Evolutionary conservation across 1,140 invertebrate genomes (phyloP), one percentile per base, ranked within the genome.

Genomic region (Andrena cerasifolii): DNA sequence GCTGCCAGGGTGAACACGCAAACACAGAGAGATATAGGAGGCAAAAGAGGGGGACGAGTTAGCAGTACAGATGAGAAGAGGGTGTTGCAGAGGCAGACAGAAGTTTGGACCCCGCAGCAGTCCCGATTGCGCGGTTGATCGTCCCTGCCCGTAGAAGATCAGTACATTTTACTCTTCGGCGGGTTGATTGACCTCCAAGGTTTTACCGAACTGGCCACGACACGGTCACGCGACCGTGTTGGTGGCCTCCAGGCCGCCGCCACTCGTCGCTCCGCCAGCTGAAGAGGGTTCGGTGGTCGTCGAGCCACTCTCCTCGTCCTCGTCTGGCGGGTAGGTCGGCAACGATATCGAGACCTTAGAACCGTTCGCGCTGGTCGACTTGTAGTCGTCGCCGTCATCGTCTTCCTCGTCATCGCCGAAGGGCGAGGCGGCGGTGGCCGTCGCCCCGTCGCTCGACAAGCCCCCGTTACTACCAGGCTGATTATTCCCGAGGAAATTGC

Each of bases 251-350:
- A 54, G 33, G 12, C 3, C 1, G n/a, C 8, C 18, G 31, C 18
- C 36, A n/a, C 5, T 18, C 26, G 21, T 45, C 24, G 43, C n/a
- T n/a, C n/a, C 33, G 6, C 21, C n/a, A 10, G 12, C 26, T 47
- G 31, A 8, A 1, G 54, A 56, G 14, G 68, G 4, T 21, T 36
- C 40, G 18, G 45, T 66, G 24, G 51, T 65, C n/a, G 73, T 75
- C 24, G 54, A 33, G 28, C n/a, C 26, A 3, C 12, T 21, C 1
- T 91, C 89, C 53, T 90, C 90, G 45, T 92, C 91, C 63, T 94
- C 93, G 82, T 94, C 89, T 0, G 88, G 84, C 78, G 94, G 93
- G 79, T 91, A 94, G n/a, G 93, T 93, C 53, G 93, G 93, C 70
- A 94, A 79, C 12, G 92, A 90, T 59, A 94, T 89, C 59, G 91